Conservation (phyloP, 2,113 vertebrate genomes). For the Sander lucioperca region DNA sequence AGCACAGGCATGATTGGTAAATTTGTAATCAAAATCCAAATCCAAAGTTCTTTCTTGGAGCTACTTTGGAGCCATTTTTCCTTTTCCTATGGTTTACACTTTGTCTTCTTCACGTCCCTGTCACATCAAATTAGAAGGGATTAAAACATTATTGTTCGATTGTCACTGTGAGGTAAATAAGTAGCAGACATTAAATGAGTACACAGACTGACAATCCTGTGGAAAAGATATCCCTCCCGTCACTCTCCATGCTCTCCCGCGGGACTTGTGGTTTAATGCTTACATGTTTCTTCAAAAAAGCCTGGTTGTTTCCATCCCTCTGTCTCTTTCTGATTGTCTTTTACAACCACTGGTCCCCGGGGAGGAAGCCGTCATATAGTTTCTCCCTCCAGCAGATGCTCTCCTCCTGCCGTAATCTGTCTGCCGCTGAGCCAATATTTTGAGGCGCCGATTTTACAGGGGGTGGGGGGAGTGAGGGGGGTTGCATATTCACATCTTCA, state of each 20-base stretch:
- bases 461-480: neutral
- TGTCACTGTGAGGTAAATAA: slow-evolving; percentile 27
- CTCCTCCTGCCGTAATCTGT: slow-evolving; percentile 72
- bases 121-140: slow-evolving; percentile 37
- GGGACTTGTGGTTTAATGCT: slow-evolving; percentile 66
- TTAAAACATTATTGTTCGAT: slow-evolving; percentile 14
- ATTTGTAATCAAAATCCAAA: neutral
- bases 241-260: slow-evolving; percentile 17
- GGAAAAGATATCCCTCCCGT: slow-evolving; percentile 7
- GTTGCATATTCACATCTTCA: slow-evolving; percentile 61
- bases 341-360: slow-evolving; percentile 70
- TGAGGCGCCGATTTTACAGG: slow-evolving; percentile 58
- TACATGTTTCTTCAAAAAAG: slow-evolving; percentile 56
- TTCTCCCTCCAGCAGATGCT: slow-evolving; percentile 79
- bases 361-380: slow-evolving; percentile 74
- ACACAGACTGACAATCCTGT: slow-evolving; percentile 46
- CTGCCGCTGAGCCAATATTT: slow-evolving; percentile 77
- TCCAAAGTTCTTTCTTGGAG: neutral
- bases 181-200: slow-evolving; percentile 29
- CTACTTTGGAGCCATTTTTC: neutral
- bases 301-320: slow-evolving; percentile 60
- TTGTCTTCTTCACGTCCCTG: neutral
- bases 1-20: neutral
- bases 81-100: neutral
- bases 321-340: slow-evolving; percentile 73